A percentile compares a stretch with the other conserved stretches of the same genome.
phyloP scores from a whole-genome alignment of 2,113 vertebrate species.

The Miniopterus natalensis region DNA sequence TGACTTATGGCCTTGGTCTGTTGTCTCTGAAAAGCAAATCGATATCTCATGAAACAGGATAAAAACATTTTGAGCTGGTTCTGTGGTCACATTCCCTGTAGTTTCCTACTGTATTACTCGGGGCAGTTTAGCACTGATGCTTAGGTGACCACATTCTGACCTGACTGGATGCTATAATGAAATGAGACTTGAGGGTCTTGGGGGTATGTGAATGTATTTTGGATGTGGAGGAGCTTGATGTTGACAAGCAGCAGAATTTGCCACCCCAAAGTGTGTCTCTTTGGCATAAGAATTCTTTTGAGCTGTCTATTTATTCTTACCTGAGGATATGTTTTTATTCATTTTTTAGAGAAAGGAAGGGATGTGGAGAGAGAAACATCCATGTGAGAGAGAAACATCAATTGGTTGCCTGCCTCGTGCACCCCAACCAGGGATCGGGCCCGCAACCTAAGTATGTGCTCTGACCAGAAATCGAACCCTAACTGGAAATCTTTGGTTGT shows the following conservation, averaged over 20 bases:
- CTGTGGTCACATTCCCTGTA: background rate
- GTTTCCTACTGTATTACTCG: background rate
- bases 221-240: background rate
- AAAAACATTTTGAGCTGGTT: background rate
- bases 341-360: too few relatives aligned
- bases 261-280: background rate
- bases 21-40: background rate
- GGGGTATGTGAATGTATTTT: background rate
- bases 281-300: background rate
- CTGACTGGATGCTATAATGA: background rate
- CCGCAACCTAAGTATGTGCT: too few relatives aligned
- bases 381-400: too few relatives aligned
- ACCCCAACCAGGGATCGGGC: too few relatives aligned
- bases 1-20: background rate
- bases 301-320: too few relatives aligned
- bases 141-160: background rate
- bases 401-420: too few relatives aligned
- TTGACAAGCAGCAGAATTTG: background rate
- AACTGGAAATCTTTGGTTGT: too few relatives aligned
- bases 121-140: background rate
- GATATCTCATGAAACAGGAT: background rate
- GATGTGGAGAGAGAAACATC: too few relatives aligned
- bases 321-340: too few relatives aligned
- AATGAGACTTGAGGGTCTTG: background rate
- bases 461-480: too few relatives aligned